These are phyloP conservation scores for Eurytoma californica DNA, from an alignment of 2,888 invertebrate species.

Conservation along the genomic window DNA sequence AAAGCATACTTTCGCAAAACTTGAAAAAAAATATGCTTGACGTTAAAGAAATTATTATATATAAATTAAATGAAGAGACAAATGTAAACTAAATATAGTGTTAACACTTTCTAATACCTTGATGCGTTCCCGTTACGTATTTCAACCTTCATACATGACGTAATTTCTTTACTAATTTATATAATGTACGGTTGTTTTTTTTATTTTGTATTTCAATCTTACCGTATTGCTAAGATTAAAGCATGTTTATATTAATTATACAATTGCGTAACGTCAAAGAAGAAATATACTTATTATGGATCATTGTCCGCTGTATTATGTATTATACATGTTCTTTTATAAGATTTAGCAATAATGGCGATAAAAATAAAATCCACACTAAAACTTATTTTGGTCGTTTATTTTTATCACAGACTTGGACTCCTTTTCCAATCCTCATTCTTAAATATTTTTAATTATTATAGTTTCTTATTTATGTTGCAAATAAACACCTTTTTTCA, in stretches of 20 bases:
- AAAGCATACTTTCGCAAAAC: slow-evolving; percentile 50
- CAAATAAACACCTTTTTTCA: too few species aligned
- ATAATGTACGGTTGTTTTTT: not conserved
- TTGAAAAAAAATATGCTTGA: slow-evolving; percentile 51
- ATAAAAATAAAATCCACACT: slow-evolving; percentile 63
- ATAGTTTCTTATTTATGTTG: too few species aligned
- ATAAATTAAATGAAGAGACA: slow-evolving; percentile 41
- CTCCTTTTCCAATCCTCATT: not conserved
- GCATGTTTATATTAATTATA: slow-evolving; percentile 45
- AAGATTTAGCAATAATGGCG: slow-evolving; percentile 68
- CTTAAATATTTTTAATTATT: too few species aligned
- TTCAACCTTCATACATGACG: slow-evolving; percentile 15
- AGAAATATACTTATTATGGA: slow-evolving; percentile 52
- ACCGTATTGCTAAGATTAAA: slow-evolving; percentile 9
- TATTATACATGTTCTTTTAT: slow-evolving; percentile 73
- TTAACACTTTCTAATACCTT: slow-evolving; percentile 54
- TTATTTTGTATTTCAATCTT: slow-evolving; percentile 16
- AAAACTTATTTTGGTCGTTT: slow-evolving; percentile 16
- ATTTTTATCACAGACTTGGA: not conserved
- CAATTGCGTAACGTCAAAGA: slow-evolving; percentile 43
- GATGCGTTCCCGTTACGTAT: slow-evolving; percentile 43
- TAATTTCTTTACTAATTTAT: not conserved
- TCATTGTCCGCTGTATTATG: slow-evolving; percentile 67
- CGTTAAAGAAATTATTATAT: slow-evolving; percentile 51
- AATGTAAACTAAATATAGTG: slow-evolving; percentile 50